Conservation (phyloP, 2,888 invertebrate species). For the Lucinisca nassula region DNA sequence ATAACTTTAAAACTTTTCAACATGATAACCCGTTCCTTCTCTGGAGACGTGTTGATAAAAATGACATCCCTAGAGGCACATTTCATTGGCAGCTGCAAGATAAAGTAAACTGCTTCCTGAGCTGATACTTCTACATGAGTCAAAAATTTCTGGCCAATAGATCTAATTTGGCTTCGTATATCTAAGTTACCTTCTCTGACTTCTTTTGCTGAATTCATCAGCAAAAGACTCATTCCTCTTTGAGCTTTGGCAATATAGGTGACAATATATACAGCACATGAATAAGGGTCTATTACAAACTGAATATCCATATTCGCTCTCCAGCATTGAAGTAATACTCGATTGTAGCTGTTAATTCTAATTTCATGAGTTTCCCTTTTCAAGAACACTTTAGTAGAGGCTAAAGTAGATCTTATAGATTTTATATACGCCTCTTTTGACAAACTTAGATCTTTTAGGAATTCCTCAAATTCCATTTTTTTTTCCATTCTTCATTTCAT, state of each 20-base stretch:
- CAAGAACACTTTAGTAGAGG: slow-evolving; percentile 24
- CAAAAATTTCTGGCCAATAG: slow-evolving; percentile 74
- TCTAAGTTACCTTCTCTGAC: slow-evolving; percentile 46
- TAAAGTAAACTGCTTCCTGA: slow-evolving; percentile 69
- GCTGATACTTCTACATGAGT: slow-evolving; percentile 63
- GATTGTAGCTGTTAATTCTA: slow-evolving; percentile 49
- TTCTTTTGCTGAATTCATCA: slow-evolving; percentile 51
- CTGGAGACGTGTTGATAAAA: slow-evolving; percentile 71
- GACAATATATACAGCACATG: slow-evolving; percentile 59
- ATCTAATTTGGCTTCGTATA: slow-evolving; percentile 56
- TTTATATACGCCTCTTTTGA: background rate
- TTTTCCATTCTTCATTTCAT: slow-evolving; percentile 29
- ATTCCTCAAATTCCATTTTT: slow-evolving; percentile 6
- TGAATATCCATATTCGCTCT: slow-evolving; percentile 29
- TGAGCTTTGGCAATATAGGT: slow-evolving; percentile 62
- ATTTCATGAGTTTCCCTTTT: slow-evolving; percentile 36
- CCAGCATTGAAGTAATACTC: slow-evolving; percentile 23
- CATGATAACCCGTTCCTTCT: slow-evolving; percentile 56
- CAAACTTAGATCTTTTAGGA: background rate
- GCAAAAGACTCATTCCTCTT: slow-evolving; percentile 62
- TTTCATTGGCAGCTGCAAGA: slow-evolving; percentile 69
- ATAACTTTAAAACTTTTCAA: background rate
- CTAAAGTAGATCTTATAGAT: background rate
- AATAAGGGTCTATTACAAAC: slow-evolving; percentile 43
- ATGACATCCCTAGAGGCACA: slow-evolving; percentile 42